A percentile compares a stretch with the other conserved stretches of the same genome.
phyloP scores from a whole-genome alignment of 2,888 invertebrate genomes.

The Agrilus biguttatus region DNA sequence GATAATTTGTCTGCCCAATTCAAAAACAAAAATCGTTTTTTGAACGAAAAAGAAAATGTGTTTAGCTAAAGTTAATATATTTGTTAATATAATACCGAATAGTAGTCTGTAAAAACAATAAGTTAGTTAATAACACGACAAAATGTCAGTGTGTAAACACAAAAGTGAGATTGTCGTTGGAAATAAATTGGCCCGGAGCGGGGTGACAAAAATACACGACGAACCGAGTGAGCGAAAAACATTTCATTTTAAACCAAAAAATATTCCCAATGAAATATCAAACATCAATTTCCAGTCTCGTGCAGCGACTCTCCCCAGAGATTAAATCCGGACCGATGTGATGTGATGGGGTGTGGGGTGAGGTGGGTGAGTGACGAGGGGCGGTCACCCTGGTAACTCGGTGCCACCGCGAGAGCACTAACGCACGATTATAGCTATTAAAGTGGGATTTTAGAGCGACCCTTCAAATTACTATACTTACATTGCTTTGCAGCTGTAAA shows the following conservation, averaged over 20 bases:
- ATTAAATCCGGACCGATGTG: constrained; percentile 19
- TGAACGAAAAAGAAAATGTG: too few species aligned
- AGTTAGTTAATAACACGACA: too few species aligned
- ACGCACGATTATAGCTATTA: constrained; percentile 30
- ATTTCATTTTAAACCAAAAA: constrained; percentile 15
- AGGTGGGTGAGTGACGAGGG: constrained; percentile 16
- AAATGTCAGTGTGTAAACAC: too few species aligned
- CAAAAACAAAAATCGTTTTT: too few species aligned
- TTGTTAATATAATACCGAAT: too few species aligned
- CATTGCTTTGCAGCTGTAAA: constrained; percentile 11
- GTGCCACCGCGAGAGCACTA: constrained; percentile 24
- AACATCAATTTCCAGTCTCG: constrained; percentile 20
- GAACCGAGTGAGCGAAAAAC: constrained; percentile 2
- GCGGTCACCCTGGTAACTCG: constrained; percentile 27
- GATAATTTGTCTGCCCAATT: too few species aligned
- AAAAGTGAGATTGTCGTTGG: too few species aligned
- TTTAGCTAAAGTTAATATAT: too few species aligned
- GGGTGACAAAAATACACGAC: too few species aligned
- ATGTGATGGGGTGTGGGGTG: constrained; percentile 12
- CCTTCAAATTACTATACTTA: constrained; percentile 20
- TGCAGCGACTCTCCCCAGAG: constrained; percentile 15
- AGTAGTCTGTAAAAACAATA: too few species aligned
- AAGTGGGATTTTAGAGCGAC: constrained; percentile 25
- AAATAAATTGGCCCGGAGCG: too few species aligned
- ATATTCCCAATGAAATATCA: constrained; percentile 14